Conservation (phyloP, 2,888 invertebrate species). For the Limnephilus lunatus region DNA sequence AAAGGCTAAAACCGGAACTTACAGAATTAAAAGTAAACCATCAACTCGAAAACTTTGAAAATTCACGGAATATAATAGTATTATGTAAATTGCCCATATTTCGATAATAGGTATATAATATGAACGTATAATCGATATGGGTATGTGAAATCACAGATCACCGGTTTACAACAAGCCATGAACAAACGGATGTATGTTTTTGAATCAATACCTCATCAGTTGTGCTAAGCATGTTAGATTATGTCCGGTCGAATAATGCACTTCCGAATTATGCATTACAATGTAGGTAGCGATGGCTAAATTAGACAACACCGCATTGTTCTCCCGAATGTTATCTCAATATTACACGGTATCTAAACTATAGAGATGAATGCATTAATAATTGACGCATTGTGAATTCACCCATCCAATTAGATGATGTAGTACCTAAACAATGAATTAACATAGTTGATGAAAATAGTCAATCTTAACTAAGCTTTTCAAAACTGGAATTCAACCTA, state of each 20-base stretch:
- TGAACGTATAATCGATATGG: too few species aligned
- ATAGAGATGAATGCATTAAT: conserved; percentile 13
- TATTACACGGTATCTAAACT: conserved; percentile 8
- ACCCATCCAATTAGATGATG: background rate
- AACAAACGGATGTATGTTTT: background rate
- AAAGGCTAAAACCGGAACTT: too few species aligned
- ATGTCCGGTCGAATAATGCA: conserved; percentile 25
- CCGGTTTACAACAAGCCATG: background rate
- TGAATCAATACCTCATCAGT: background rate
- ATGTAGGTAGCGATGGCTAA: background rate
- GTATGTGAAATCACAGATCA: background rate
- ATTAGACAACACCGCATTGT: conserved; percentile 31
- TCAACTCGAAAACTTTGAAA: too few species aligned
- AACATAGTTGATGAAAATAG: background rate
- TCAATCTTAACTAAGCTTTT: background rate
- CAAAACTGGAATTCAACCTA: too few species aligned
- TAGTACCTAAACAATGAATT: background rate
- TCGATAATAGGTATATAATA: too few species aligned
- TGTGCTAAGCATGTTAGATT: background rate
- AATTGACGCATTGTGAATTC: background rate
- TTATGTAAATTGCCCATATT: too few species aligned
- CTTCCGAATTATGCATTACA: conserved; percentile 43
- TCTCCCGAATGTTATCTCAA: conserved; percentile 26
- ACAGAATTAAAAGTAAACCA: too few species aligned
- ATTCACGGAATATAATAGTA: too few species aligned